Percentiles rank a stretch among this genome's conserved stretches.
Evolutionary conservation across 2,113 vertebrate genomes (phyloP).

Genomic region (Anhinga rufa): DNA sequence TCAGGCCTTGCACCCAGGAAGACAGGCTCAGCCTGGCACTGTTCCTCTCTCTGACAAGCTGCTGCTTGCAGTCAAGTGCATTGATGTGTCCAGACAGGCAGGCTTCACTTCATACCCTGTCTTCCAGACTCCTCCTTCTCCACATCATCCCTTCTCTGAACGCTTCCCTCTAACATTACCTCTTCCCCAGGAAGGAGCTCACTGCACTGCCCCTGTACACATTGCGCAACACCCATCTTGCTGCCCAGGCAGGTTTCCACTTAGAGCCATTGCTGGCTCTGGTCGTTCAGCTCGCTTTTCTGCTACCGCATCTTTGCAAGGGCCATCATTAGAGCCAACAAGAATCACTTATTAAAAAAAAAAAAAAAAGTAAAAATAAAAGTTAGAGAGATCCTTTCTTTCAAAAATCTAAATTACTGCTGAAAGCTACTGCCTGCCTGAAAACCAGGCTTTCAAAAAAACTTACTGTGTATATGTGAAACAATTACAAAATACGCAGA

Average conservation of each 20-base stretch:
- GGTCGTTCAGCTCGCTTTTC: background rate
- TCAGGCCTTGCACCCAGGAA: background rate
- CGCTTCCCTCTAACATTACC: fast-evolving
- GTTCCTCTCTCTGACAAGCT: background rate
- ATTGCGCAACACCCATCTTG: fast-evolving
- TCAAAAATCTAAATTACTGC: background rate
- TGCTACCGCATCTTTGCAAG: background rate
- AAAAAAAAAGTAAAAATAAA: background rate
- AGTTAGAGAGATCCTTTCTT: background rate
- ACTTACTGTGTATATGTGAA: background rate
- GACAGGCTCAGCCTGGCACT: background rate
- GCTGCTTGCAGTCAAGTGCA: background rate
- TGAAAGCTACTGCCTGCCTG: background rate
- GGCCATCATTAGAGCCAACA: background rate
- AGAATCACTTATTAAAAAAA: background rate
- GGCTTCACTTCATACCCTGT: background rate
- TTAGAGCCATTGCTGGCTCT: background rate
- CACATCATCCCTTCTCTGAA: background rate
- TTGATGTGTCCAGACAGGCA: background rate
- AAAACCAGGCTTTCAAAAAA: background rate
- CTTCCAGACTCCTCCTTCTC: background rate
- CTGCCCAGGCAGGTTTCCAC: background rate
- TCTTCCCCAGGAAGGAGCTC: background rate
- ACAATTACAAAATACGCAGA: background rate
- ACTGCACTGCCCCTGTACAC: fast-evolving